Evolutionary conservation across 1,140 invertebrate species (phyloP), one percentile per base, ranked within the genome.

Genomic region (Neodiprion lecontei): DNA sequence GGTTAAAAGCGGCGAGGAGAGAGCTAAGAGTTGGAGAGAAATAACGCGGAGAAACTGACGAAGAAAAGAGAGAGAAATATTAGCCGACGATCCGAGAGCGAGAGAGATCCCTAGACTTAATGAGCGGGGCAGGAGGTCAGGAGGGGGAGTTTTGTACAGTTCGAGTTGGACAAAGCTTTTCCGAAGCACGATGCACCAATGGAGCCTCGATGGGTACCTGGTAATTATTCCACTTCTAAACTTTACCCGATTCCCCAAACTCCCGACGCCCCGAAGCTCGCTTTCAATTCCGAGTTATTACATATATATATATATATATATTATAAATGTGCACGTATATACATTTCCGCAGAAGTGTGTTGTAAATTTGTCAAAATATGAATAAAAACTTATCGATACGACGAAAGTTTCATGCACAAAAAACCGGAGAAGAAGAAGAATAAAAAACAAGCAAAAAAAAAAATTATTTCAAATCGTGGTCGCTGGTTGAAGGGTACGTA

Each of bases 161-260:
- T 40, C 28, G 53, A 61, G 53, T 61, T 61, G 11, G 53, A 61
- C 53, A 11, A 61, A 61, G 53, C 53, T 61, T 40, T 40, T 40
- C 28, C 28, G 53, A 61, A 61, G 53, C 53, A 61, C 53, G 53
- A 61, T 61, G 53, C 53, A 61, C 53, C 53, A 61, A 61, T 61
- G 53, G 53, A 12, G n/a, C 53, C 53, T 61, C 53, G 53, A 61
- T 61, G 53, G 53, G 28, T 40, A 40, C n/a, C 53, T 61, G 11
- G 53, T 61, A 61, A 61, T 61, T 61, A 61, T 61, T 61, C 53
- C 53, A 61, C 53, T 61, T 61, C 53, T n/a, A 61, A 61, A 61
- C 53, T 61, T n/a, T 12, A 11, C 53, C 11, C 11, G 74, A 69
- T 77, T 75, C 61, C 74, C 50, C 71, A 77, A 77, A 72, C 74